Evolutionary conservation across 2,113 vertebrate species (phyloP), one percentile per base, ranked within the genome.

Genomic region (Takifugu flavidus): DNA sequence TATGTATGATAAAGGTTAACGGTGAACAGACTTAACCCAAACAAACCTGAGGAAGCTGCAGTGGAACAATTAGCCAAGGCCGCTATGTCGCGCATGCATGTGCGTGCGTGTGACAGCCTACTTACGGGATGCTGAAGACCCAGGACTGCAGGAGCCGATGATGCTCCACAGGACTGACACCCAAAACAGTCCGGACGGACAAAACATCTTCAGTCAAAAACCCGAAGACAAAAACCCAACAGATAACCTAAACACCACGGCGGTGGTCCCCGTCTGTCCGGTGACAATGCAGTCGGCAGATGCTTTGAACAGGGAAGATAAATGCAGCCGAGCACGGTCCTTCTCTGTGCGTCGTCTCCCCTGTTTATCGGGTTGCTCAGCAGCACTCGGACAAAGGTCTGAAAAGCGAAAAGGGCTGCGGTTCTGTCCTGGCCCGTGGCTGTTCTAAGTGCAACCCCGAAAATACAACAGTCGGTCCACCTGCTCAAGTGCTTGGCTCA

Each of bases 41-140:
- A 39, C 34, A 39, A 8, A 39, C 34, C 29, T 31, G 29, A 31
- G 31, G 31, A 7, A 34, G 31, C 31, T 34, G 31, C 31, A 34
- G 31, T 34, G 31, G 31, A 34, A 34, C 31, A 56, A 56, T 54
- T 59, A 72, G 55, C 61, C 34, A 26, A 3, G 1, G 34, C 5
- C 51, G 54, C 51, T 10, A 20, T 8, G 8, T 3, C 8, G 49
- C 10, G 57, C 26, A 34, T 25, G 45, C 25, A 61, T 12, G 44
- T 10, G 65, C 27, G 20, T 20, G 55, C 10, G 73, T 53, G 39
- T 26, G 3, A 61, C 27, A 59, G 62, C 51, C 56, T 74, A 86
- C 86, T 87, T 76, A 87, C 85, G 59, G 72, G 79, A 68, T 67
- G 5, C 66, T 72, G 81, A 62, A 51, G 77, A 73, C 66, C 74